Conservation (phyloP, 2,888 invertebrate species). For the Caenorhabditis sp. region DNA sequence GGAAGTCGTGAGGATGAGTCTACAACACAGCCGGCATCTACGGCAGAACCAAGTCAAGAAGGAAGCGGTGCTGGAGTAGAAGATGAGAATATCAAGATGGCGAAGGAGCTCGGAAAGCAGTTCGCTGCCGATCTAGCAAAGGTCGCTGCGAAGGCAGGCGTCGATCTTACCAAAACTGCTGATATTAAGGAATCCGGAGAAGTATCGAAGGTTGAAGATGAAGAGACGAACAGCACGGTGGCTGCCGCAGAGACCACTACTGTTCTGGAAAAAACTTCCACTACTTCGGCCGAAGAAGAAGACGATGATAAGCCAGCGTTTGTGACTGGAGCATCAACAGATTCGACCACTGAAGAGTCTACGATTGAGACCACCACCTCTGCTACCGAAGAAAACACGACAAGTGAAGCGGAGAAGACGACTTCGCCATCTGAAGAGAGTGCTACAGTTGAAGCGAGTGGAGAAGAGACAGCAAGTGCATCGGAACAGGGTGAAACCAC, state of each 20-base stretch:
- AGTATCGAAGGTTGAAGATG: constrained; percentile 10
- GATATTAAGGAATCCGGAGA: constrained; percentile 8
- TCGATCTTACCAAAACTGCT: constrained; percentile 24
- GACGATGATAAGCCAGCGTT: constrained; percentile 35
- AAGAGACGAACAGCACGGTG: too few species aligned
- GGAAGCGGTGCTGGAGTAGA: constrained; percentile 12
- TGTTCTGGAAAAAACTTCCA: too few species aligned
- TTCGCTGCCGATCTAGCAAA: constrained; percentile 51
- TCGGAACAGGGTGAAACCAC: not conserved
- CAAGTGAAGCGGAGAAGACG: not conserved
- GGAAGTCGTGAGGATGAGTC: constrained; percentile 14
- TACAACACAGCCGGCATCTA: not conserved
- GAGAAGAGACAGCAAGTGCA: constrained; percentile 19
- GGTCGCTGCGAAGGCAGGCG: constrained; percentile 7
- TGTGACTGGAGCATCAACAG: constrained; percentile 27
- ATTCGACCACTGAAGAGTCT: constrained; percentile 10
- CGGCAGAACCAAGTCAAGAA: not conserved
- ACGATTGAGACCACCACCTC: not conserved
- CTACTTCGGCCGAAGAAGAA: too few species aligned
- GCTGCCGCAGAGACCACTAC: too few species aligned
- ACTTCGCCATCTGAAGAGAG: not conserved
- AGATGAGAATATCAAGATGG: constrained; percentile 48
- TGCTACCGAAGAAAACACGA: not conserved
- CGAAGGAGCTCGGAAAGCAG: constrained; percentile 49
- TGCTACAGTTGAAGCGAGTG: constrained; percentile 11